These are phyloP conservation scores for Drymodes brunneopygia DNA, from an alignment of 2,113 vertebrate species.

Conservation along the genomic window DNA sequence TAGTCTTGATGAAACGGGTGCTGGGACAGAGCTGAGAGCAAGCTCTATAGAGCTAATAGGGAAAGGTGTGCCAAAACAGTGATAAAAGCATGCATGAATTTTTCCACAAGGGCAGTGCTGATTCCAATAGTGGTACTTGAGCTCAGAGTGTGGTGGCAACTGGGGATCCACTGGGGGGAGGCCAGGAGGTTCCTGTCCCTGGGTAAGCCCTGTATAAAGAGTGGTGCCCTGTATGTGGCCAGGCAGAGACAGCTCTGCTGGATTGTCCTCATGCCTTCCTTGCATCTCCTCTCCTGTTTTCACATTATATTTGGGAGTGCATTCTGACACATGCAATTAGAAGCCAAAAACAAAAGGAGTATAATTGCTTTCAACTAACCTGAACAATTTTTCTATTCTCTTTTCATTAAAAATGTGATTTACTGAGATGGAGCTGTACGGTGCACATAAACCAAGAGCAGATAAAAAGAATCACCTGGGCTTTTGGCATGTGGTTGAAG, in stretches of 20 bases:
- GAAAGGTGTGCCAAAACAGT: not conserved
- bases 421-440: not conserved
- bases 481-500: not conserved
- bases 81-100: not conserved
- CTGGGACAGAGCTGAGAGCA: not conserved
- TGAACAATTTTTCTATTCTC: not conserved
- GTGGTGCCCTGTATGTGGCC: rapidly evolving
- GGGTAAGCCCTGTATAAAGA: not conserved
- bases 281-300: not conserved
- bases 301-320: not conserved
- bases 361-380: not conserved
- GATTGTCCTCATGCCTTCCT: not conserved
- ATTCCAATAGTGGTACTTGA: not conserved
- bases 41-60: not conserved
- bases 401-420: not conserved
- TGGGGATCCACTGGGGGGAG: not conserved
- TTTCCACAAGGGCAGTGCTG: not conserved
- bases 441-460: not conserved
- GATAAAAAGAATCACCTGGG: not conserved
- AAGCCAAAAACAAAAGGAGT: not conserved
- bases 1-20: not conserved
- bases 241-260: not conserved
- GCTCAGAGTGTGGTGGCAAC: not conserved
- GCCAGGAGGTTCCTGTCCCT: not conserved
- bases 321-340: not conserved